A percentile compares a stretch with the other conserved stretches of the same genome.
phyloP scores from a whole-genome alignment of 1,140 invertebrate species.

The Pseudomyrmex dendroicus region DNA sequence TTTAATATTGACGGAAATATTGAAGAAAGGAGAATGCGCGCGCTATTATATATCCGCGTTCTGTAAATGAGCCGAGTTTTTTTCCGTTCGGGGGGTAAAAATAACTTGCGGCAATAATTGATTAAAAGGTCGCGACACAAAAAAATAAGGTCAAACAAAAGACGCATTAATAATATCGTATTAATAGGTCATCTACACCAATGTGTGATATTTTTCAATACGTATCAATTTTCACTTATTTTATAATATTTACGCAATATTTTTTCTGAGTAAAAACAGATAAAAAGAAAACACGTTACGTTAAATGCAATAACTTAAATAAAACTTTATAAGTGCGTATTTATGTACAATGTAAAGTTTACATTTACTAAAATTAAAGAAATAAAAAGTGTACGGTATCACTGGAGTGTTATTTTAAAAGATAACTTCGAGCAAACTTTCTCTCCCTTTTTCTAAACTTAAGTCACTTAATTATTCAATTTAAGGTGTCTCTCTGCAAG shows the following conservation, averaged over 20 bases:
- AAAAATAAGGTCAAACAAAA: background rate
- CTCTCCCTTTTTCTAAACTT: background rate
- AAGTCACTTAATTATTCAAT: constrained; percentile 48
- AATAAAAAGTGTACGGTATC: background rate
- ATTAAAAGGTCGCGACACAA: background rate
- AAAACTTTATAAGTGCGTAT: too few species aligned
- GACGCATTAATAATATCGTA: too few species aligned
- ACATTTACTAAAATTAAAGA: constrained; percentile 28
- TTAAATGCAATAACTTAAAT: background rate
- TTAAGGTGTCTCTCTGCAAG: constrained; percentile 24
- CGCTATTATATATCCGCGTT: background rate
- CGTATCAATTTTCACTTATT: too few species aligned
- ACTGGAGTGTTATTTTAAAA: constrained; percentile 19
- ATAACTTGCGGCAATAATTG: background rate
- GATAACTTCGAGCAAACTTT: constrained; percentile 30
- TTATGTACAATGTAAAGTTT: background rate
- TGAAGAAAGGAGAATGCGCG: constrained; percentile 23
- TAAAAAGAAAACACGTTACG: background rate
- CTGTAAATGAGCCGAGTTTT: background rate
- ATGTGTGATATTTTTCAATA: too few species aligned
- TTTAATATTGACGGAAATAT: constrained; percentile 22
- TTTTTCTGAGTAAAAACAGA: too few species aligned
- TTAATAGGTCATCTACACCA: too few species aligned
- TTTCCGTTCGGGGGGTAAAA: background rate
- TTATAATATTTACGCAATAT: background rate